phyloP scores from a whole-genome alignment of 2,888 invertebrate genomes.

The Kryphioiulus occultus region DNA sequence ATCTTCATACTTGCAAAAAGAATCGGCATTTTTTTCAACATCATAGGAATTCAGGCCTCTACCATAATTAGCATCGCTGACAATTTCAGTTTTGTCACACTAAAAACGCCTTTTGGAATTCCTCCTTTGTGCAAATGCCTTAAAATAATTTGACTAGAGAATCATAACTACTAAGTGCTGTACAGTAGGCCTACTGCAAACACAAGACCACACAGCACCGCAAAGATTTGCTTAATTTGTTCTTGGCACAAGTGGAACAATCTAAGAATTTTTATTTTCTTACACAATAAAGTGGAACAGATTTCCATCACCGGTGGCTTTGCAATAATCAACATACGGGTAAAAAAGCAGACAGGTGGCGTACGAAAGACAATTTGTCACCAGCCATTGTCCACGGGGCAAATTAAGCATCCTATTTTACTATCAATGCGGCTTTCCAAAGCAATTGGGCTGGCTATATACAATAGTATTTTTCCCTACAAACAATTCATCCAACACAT shows the following conservation, averaged over 20 bases:
- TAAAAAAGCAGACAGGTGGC: slow-evolving; percentile 23
- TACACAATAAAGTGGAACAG: background rate
- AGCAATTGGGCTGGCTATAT: background rate
- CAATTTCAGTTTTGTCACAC: background rate
- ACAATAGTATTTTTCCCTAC: background rate
- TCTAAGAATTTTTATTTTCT: slow-evolving; percentile 23
- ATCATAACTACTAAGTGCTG: background rate
- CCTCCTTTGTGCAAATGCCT: background rate
- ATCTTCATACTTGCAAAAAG: no score
- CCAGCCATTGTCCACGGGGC: background rate
- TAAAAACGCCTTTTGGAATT: background rate
- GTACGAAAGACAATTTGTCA: slow-evolving; percentile 11
- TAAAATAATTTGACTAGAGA: slow-evolving; percentile 10
- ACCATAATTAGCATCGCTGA: background rate
- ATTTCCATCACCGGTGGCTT: background rate
- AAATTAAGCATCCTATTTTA: background rate
- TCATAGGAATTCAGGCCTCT: no score
- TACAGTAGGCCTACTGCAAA: background rate
- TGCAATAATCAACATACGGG: background rate
- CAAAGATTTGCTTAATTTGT: background rate
- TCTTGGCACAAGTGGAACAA: slow-evolving; percentile 1
- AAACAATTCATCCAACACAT: background rate
- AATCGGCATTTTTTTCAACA: no score
- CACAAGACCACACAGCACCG: background rate
- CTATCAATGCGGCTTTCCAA: slow-evolving; percentile 8